Percentiles rank a stretch among this genome's conserved stretches.
These are phyloP conservation scores for Tylochromis polylepis DNA, from an alignment of 2,113 vertebrate species.

Conservation along the genomic window DNA sequence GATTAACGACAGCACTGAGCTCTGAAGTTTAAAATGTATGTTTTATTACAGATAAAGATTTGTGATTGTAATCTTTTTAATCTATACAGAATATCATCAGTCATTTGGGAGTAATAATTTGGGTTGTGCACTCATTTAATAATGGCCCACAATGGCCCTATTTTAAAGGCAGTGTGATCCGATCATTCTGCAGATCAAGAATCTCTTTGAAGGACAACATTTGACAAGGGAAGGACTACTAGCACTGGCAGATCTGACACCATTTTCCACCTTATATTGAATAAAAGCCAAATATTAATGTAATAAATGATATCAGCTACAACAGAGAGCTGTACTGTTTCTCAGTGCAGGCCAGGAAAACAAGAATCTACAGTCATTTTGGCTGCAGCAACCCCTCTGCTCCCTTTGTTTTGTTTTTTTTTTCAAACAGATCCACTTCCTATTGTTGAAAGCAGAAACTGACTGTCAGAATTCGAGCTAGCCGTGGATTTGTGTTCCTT, in stretches of 20 bases:
- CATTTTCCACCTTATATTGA: neutral
- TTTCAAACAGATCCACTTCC: constrained; percentile 31
- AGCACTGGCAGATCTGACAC: neutral
- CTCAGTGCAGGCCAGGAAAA: neutral
- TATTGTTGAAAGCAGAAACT: neutral
- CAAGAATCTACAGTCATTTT: neutral
- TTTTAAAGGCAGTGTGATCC: neutral
- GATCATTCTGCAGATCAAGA: neutral
- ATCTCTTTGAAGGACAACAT: neutral
- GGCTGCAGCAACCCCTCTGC: neutral
- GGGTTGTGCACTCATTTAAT: neutral
- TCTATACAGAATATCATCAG: neutral
- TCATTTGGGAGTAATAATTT: neutral
- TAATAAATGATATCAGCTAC: neutral
- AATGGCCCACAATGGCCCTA: neutral
- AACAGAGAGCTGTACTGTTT: neutral
- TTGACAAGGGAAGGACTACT: neutral
- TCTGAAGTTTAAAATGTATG: neutral
- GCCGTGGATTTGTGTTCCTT: neutral
- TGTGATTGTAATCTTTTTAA: neutral
- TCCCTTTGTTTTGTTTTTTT: neutral
- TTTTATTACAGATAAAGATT: neutral
- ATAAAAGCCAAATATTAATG: neutral
- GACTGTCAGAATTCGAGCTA: neutral
- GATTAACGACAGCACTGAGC: neutral